phyloP scores from a whole-genome alignment of 2,888 invertebrate species.

The Teleiodes luculella region DNA sequence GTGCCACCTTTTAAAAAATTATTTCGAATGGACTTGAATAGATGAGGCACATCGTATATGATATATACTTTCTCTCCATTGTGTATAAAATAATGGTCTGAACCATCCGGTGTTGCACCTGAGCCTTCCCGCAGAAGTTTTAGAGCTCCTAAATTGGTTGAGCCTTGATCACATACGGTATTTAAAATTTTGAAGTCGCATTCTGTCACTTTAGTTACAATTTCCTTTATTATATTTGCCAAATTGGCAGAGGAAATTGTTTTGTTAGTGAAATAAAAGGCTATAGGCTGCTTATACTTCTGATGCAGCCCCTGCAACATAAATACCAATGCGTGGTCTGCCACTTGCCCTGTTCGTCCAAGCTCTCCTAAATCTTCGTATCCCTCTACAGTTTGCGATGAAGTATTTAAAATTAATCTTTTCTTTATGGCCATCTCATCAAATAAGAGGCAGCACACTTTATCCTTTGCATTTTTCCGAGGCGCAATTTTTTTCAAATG shows the following conservation, averaged over 20 bases:
- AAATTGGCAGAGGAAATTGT: constrained; percentile 14
- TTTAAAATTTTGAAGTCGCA: constrained; percentile 6
- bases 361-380: constrained; percentile 10
- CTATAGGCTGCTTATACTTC: constrained; percentile 18
- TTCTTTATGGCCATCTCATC: constrained; percentile 19
- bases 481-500: constrained; percentile 4
- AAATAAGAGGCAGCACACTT: constrained; percentile 10
- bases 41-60: too few species aligned
- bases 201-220: constrained; percentile 2
- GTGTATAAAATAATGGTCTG: too few species aligned
- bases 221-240: constrained; percentile 14
- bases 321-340: constrained; percentile 15
- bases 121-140: too few species aligned
- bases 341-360: constrained; percentile 4
- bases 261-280: constrained; percentile 19
- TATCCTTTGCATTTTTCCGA: constrained; percentile 11
- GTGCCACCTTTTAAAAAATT: too few species aligned
- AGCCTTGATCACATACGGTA: too few species aligned
- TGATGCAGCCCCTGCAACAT: constrained; percentile 12
- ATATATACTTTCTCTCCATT: too few species aligned
- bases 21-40: too few species aligned
- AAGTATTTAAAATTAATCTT: constrained; percentile 13
- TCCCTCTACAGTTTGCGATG: constrained; percentile 14
- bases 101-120: too few species aligned
- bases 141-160: too few species aligned